Conservation (phyloP, 2,797 vertebrate genomes). For the Erpetoichthys calabaricus region DNA sequence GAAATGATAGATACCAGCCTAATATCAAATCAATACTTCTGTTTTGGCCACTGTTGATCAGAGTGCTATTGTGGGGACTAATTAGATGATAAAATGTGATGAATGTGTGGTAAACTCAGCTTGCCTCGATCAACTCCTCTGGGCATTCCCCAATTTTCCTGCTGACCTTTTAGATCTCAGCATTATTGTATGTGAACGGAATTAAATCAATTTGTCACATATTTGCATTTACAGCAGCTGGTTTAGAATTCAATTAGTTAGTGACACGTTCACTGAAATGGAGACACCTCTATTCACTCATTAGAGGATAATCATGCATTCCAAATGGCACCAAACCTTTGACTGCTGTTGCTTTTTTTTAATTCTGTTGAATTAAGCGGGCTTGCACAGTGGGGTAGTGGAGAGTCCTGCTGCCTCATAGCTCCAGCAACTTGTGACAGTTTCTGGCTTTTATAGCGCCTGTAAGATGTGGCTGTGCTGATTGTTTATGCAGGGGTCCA, state of each 20-base stretch:
- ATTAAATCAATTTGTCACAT: constrained; percentile 75
- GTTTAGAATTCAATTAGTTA: constrained; percentile 52
- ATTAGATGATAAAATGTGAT: constrained; percentile 98
- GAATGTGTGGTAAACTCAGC: constrained; percentile 80
- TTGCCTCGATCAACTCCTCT: constrained; percentile 59
- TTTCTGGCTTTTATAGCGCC: too few species aligned
- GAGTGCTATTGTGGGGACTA: constrained; percentile 72
- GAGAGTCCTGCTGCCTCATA: too few species aligned
- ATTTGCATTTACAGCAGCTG: constrained; percentile 54
- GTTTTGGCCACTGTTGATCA: constrained; percentile 63
- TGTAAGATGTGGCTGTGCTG: too few species aligned
- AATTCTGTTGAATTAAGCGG: too few species aligned
- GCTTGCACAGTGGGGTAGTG: too few species aligned
- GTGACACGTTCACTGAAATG: constrained; percentile 38
- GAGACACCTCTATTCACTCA: constrained; percentile 19
- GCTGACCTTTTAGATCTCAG: constrained; percentile 80
- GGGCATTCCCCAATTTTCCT: constrained; percentile 69
- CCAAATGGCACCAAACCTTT: neutral
- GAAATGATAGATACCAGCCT: constrained; percentile 80
- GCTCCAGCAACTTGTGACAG: too few species aligned
- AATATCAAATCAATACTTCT: constrained; percentile 76
- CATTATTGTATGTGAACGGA: constrained; percentile 74
- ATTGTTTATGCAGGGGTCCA: too few species aligned
- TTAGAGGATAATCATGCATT: neutral
- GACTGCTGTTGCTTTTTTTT: too few species aligned